Base-by-base conservation (phyloP, 2,797 vertebrate species). In the Falco rusticolus region DNA sequence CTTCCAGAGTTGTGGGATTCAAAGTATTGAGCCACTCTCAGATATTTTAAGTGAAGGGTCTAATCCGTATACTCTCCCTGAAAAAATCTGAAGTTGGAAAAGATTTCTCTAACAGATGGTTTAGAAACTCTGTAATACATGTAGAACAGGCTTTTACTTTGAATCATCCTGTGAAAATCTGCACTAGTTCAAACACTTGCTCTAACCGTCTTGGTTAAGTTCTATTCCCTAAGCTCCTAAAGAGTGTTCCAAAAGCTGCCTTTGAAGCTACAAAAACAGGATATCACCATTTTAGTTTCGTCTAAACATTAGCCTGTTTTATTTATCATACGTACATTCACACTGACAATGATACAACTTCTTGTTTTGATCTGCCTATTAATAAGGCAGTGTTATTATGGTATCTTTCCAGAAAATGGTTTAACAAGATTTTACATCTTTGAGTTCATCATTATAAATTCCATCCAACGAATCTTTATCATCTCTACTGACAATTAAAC, bases 201-300 rank as follows among this genome's bases (percentile, higher is more conserved):
- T 94, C 33, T 31, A 74, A 74, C 28, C 28, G 63, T 77, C 75
- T 94, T 7, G 3, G 59, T 53, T 70, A 29, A 3, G 16, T 54
- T 87, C 47, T 79, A 66, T n/a, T 92, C 48, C 54, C 84, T 50
- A 53, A 43, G 21, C 37, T 91, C 51, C 47, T 57, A 43, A 48
- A 89, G 11, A 48, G 12, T 81, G 28, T 26, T 90, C 34, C 56
- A 92, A 92, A 87, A 92, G 56, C n/a, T 91, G 79, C 59, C 63
- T 95, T 69, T 89, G 85, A 89, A 91, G 66, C 6, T 29, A 78
- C 12, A 26, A 91, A 95, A 91, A 43, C 84, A 94, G 83, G 63
- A 63, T 84, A 91, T 72, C 45, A 37, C 50, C 39, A 89, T 84
- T 79, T 79, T n/a, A 84, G 51, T 20, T 77, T 71, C 33, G 93